Conservation (phyloP, 2,888 invertebrate species). For the Byasa hedistus region DNA sequence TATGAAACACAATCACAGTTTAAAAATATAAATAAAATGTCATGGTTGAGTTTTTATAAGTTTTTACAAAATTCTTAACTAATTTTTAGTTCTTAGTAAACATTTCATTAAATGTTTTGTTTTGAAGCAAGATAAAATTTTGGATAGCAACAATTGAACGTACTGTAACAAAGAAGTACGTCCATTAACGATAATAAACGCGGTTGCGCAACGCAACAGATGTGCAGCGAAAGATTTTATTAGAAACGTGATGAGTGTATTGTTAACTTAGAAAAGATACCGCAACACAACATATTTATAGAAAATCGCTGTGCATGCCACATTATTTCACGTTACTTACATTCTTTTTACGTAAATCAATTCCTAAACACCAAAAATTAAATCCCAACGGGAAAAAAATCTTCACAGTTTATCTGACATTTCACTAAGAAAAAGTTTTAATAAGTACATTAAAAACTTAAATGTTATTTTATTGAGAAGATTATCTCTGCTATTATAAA, state of each 20-base stretch:
- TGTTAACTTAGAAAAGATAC: slow-evolving; percentile 19
- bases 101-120: neutral
- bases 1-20: too few species aligned
- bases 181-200: slow-evolving; percentile 74
- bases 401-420: too few species aligned
- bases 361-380: too few species aligned
- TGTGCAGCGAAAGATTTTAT: slow-evolving; percentile 65
- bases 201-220: slow-evolving; percentile 73
- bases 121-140: neutral
- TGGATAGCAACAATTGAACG: slow-evolving; percentile 36
- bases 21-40: too few species aligned
- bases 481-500: neutral
- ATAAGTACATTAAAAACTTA: neutral
- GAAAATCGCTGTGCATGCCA: neutral
- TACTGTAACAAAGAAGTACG: slow-evolving; percentile 65
- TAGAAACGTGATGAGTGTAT: slow-evolving; percentile 73
- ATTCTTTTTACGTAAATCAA: too few species aligned
- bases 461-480: neutral
- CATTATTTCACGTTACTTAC: too few species aligned
- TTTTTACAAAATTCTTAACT: too few species aligned
- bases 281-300: neutral
- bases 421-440: neutral
- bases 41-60: too few species aligned
- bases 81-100: too few species aligned
- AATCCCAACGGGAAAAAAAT: too few species aligned